A percentile compares a stretch with the other conserved stretches of the same genome.
Evolutionary conservation across 2,888 invertebrate genomes (phyloP).

Genomic region (Eustalomyia histrio): DNA sequence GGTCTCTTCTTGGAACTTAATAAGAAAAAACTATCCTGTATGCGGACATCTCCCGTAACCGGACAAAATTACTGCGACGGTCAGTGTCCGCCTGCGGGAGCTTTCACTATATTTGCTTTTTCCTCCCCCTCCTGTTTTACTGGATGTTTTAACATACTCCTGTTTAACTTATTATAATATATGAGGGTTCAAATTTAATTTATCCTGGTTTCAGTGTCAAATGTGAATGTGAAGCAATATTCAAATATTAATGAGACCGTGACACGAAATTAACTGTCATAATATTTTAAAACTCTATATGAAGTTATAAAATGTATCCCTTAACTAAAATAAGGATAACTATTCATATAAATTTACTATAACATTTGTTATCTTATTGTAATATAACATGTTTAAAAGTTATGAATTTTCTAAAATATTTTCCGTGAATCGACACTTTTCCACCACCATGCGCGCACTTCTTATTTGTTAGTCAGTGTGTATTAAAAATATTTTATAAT

Average conservation of each 20-base stretch:
- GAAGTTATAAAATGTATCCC: neutral
- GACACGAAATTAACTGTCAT: constrained; percentile 42
- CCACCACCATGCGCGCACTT: neutral
- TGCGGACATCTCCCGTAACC: no score
- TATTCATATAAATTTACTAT: neutral
- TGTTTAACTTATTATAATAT: neutral
- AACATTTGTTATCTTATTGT: neutral
- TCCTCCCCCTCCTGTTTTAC: neutral
- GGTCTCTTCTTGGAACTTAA: no score
- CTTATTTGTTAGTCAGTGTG: neutral
- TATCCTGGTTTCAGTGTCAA: constrained; percentile 22
- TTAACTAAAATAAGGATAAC: constrained; percentile 12
- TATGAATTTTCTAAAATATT: neutral
- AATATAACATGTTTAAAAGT: neutral
- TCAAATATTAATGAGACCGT: constrained; percentile 42
- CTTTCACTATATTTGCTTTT: no score
- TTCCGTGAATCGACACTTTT: neutral
- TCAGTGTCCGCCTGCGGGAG: no score
- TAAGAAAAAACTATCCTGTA: no score
- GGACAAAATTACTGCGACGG: no score
- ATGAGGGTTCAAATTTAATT: constrained; percentile 2
- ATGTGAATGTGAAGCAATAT: constrained; percentile 1
- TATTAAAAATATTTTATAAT: constrained; percentile 8
- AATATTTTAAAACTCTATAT: constrained; percentile 35
- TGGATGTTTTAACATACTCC: neutral